phyloP scores from a whole-genome alignment of 2,888 invertebrate genomes.

The Caradrina kadenii region DNA sequence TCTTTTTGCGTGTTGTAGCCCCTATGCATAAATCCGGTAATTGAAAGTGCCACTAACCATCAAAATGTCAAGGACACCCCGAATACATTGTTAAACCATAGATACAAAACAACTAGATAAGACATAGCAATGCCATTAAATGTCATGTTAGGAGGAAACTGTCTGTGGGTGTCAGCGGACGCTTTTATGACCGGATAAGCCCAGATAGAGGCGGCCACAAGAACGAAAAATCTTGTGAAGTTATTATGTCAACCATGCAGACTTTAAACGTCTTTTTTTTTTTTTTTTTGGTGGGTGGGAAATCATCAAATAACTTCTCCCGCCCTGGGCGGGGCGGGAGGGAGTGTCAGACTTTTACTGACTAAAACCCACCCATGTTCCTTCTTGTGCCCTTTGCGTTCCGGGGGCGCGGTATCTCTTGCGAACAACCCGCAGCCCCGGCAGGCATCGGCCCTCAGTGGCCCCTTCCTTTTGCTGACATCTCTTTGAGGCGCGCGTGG shows the following conservation, averaged over 20 bases:
- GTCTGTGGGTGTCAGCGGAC: slow-evolving; percentile 32
- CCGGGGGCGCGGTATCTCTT: too few relatives aligned
- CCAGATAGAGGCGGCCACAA: slow-evolving; percentile 6
- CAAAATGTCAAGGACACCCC: background rate
- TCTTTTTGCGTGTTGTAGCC: too few relatives aligned
- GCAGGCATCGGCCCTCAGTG: too few relatives aligned
- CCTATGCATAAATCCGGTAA: background rate
- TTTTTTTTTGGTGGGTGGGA: too few relatives aligned
- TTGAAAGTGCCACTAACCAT: background rate
- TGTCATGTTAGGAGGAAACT: slow-evolving; percentile 2
- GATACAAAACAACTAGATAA: slow-evolving; percentile 21
- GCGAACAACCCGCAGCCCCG: too few relatives aligned
- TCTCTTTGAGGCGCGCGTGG: too few relatives aligned
- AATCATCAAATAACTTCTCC: too few relatives aligned
- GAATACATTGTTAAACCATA: background rate
- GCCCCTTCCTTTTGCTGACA: too few relatives aligned
- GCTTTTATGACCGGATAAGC: slow-evolving; percentile 35
- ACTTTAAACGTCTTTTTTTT: slow-evolving; percentile 6
- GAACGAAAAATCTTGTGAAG: slow-evolving; percentile 20
- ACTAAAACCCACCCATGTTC: too few relatives aligned
- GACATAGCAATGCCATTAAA: slow-evolving; percentile 7
- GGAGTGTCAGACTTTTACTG: too few relatives aligned
- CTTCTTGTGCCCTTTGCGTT: too few relatives aligned
- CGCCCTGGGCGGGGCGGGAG: too few relatives aligned
- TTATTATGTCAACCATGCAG: slow-evolving; percentile 5